Base-by-base conservation (phyloP, 2,888 invertebrate genomes). In the Branchipolynoe longqiensis region DNA sequence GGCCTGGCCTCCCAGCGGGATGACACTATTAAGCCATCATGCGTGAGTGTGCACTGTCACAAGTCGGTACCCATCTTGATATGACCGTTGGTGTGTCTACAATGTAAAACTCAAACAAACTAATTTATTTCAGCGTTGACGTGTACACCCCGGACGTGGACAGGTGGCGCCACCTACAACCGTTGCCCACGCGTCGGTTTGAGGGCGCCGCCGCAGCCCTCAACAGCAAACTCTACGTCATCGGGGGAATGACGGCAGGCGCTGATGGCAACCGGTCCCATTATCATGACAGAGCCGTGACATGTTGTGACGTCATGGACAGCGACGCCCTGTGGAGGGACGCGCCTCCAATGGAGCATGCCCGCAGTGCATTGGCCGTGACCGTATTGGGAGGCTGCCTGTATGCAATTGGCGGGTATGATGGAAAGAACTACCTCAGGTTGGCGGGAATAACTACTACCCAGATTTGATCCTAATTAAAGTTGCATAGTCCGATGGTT, bases 341-440 rank as follows among this genome's bases (percentile, higher is more conserved):
- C 31, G 33, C 38, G 3, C 28, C 25, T 0, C 38, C 40, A 25
- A 62, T 83, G 83, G 25, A 36, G 41, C 83, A 83, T n/a, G 28
- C 40, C 33, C 83, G 83, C 38, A 83, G 83, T 38, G 62, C 83
- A 1, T 28, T 83, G 41, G 62, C 40, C 1, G 83, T 64, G 59
- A 64, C 31, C 8, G 64, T 28, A 18, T 14, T 62, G n/a, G 36
- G 83, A 22, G 83, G 83, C 2, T 40, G 28, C 28, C 22, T 83
- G 40, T 83, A 83, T 25, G 64, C 83, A 14, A 8, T 83, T 0
- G 83, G 83, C 14, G 83, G 83, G n/a, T 83, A 64, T 28, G 41
- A 62, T 62, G 64, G 64, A 18, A 28, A 83, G 1, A 28, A n/a
- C 22, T 83, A 83, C 28, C 62, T 83, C 38, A 62, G 83, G 83